phyloP scores from a whole-genome alignment of 2,888 invertebrate species.

The Elegia similella region DNA sequence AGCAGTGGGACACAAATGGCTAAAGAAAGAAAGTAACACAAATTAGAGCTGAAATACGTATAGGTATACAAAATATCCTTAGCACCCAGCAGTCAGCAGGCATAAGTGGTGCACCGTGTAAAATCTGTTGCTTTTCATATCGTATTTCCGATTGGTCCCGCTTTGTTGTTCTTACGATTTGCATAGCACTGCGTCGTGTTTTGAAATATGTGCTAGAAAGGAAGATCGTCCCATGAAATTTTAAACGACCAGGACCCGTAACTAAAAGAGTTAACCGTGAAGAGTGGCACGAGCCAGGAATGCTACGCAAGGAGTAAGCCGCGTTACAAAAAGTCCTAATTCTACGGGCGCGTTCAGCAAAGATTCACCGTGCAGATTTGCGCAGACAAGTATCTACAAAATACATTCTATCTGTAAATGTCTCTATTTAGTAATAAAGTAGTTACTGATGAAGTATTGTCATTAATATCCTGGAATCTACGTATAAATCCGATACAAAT shows the following conservation, averaged over 20 bases:
- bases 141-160: conserved; percentile 14
- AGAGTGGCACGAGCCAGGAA: conserved; percentile 69
- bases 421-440: too few species aligned
- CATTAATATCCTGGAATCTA: too few species aligned
- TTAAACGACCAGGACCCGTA: conserved; percentile 38
- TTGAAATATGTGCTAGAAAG: conserved; percentile 27
- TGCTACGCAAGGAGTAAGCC: conserved; percentile 38
- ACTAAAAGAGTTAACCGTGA: conserved; percentile 54
- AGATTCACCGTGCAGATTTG: too few species aligned
- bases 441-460: too few species aligned
- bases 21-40: too few species aligned
- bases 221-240: conserved; percentile 25
- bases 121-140: conserved; percentile 16
- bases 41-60: too few species aligned
- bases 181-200: conserved; percentile 11
- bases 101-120: conserved; percentile 1
- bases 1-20: too few species aligned
- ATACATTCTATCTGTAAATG: too few species aligned
- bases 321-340: background rate
- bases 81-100: background rate
- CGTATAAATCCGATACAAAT: too few species aligned
- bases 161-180: conserved; percentile 17
- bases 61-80: background rate
- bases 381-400: too few species aligned
- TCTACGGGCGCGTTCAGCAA: background rate